Evolutionary conservation across 2,797 vertebrate genomes (phyloP).

Genomic region (Poliocrania exsul): DNA sequence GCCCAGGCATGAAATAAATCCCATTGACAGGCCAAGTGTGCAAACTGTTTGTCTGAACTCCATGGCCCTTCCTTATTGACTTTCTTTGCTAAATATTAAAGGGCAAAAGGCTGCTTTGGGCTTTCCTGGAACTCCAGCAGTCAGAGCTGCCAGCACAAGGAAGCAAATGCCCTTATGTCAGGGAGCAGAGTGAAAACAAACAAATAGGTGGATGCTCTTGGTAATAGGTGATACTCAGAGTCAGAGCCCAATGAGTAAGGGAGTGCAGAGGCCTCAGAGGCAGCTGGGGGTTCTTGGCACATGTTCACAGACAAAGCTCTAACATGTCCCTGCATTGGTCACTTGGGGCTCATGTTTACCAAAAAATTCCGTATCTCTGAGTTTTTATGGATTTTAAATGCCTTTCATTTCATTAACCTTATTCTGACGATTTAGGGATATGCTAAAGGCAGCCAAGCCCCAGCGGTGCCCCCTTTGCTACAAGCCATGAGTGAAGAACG

Average conservation of each 20-base stretch:
- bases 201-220: neutral
- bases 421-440: neutral
- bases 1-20: neutral
- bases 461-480: neutral
- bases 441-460: neutral
- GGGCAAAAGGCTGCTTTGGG: neutral
- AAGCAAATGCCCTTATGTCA: neutral
- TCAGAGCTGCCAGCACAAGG: neutral
- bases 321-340: rapidly evolving
- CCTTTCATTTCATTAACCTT: neutral
- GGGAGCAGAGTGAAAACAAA: neutral
- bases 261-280: rapidly evolving
- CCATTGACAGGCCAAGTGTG: neutral
- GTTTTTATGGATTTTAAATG: neutral
- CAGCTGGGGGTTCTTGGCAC: neutral
- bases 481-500: neutral
- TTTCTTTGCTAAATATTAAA: constrained; percentile 39
- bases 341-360: neutral
- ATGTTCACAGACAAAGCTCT: neutral
- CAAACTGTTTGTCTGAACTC: constrained; percentile 13
- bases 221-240: neutral
- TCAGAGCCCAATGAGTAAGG: neutral
- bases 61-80: neutral
- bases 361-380: neutral
- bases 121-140: constrained; percentile 13